Evolutionary conservation across 2,888 invertebrate genomes (phyloP), one percentile per base, ranked within the genome.

Genomic region (Microdon myrmicae): DNA sequence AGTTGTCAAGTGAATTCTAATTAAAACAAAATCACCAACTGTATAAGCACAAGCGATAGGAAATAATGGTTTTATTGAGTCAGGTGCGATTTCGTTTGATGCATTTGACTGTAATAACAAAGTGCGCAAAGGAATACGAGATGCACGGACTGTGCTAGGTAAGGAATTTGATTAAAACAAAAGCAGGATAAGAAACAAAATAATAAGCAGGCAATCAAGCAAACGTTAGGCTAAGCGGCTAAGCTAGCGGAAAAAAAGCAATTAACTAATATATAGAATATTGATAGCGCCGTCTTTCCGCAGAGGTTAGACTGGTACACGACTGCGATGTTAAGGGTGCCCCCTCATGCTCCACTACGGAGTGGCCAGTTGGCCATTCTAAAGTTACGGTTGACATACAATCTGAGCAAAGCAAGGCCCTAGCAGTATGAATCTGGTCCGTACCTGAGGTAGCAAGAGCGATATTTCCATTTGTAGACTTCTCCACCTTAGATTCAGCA

Each of bases 231-330:
- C n/a, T n/a, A n/a, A n/a, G n/a, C n/a, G n/a, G n/a, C n/a, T n/a
- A n/a, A n/a, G n/a, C n/a, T n/a, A n/a, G 7, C 12, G 9, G 10
- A 25, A 6, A 14, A 19, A 43, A 31, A 31, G 22, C 29, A 31
- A 29, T 43, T 20, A 20, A 53, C 71, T 71, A 76, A 68, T 71
- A 76, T 37, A 77, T 71, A 14, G 77, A 77, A 71, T 77, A 77
- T 54, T 69, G 73, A 68, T 77, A 77, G 44, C 72, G 74, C 38
- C 77, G 77, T 69, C 72, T 72, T 37, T 71, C 70, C 39, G 60
- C 22, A 37, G 67, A 58, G 16, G 45, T 38, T 25, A 34, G 34
- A 44, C 55, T 19, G 60, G 49, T 22, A 49, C 44, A 64, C 20
- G 60, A 64, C 32, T 45, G 47, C 29, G n/a, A n/a, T n/a, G n/a